These are phyloP conservation scores for Murina feae DNA, from an alignment of 2,113 vertebrate genomes.

Conservation along the genomic window DNA sequence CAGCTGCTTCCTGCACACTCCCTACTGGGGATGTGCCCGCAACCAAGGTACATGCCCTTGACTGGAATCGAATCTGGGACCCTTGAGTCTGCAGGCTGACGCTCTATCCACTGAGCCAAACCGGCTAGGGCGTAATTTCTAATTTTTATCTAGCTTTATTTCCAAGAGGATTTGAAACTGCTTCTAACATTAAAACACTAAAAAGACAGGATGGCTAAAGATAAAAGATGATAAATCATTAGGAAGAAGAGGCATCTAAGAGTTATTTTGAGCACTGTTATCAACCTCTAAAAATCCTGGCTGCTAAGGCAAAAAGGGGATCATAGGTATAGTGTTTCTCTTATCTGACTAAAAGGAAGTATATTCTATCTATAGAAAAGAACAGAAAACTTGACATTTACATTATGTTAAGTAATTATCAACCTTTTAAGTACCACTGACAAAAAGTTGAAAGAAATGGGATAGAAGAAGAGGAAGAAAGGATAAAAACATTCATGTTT, in stretches of 20 bases:
- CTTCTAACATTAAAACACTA: constrained; percentile 38
- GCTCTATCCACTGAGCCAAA: no score
- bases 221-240: constrained; percentile 22
- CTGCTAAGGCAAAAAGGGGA: constrained; percentile 47
- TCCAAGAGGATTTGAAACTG: constrained; percentile 39
- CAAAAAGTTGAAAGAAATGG: constrained; percentile 14
- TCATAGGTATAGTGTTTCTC: background rate
- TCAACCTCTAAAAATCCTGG: constrained; percentile 17
- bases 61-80: no score
- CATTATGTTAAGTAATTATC: constrained; percentile 26
- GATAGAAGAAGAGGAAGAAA: background rate
- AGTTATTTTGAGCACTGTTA: constrained; percentile 10
- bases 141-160: constrained; percentile 36
- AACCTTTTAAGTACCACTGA: background rate
- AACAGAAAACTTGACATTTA: constrained; percentile 45
- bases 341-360: constrained; percentile 34
- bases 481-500: background rate
- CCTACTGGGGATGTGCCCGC: no score
- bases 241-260: constrained; percentile 31
- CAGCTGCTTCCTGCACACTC: no score
- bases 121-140: no score
- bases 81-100: no score
- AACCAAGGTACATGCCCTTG: no score
- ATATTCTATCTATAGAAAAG: constrained; percentile 41
- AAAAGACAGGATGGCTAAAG: constrained; percentile 17